Conservation (phyloP, 2,113 vertebrate species). For the Terrapene triunguis region DNA sequence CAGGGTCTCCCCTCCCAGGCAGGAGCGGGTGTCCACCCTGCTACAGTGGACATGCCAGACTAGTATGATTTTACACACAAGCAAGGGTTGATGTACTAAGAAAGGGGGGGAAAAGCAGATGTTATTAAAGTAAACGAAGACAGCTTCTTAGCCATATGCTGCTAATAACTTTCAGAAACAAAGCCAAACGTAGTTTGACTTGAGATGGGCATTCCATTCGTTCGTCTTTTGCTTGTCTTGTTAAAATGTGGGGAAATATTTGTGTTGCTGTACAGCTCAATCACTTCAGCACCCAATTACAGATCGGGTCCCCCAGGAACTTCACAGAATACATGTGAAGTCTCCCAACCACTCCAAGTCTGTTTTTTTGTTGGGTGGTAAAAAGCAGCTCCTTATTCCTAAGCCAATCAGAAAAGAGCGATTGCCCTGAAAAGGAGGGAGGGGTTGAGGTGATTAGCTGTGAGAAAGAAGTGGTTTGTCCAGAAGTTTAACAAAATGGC, state of each 20-base stretch:
- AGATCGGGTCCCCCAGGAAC: background rate
- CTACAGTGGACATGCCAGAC: background rate
- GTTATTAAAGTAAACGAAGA: background rate
- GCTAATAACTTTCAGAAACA: background rate
- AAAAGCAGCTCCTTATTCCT: background rate
- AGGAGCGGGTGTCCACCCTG: too few species aligned
- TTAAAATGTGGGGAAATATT: background rate
- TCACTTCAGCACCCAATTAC: background rate
- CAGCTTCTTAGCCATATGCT: background rate
- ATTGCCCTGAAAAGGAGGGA: background rate
- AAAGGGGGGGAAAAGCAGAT: background rate
- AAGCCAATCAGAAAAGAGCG: background rate
- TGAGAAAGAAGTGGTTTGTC: background rate
- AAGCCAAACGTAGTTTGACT: background rate
- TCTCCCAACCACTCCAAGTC: background rate
- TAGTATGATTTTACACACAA: background rate
- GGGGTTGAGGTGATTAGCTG: fast-evolving
- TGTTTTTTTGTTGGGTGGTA: background rate
- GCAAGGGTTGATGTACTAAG: background rate
- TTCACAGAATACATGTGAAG: fast-evolving
- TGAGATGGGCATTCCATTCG: background rate
- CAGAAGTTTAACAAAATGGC: background rate
- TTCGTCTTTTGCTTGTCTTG: background rate
- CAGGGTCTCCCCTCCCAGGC: too few species aligned
- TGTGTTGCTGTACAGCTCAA: background rate